Conservation (phyloP, 2,888 invertebrate species). For the Phania funesta region DNA sequence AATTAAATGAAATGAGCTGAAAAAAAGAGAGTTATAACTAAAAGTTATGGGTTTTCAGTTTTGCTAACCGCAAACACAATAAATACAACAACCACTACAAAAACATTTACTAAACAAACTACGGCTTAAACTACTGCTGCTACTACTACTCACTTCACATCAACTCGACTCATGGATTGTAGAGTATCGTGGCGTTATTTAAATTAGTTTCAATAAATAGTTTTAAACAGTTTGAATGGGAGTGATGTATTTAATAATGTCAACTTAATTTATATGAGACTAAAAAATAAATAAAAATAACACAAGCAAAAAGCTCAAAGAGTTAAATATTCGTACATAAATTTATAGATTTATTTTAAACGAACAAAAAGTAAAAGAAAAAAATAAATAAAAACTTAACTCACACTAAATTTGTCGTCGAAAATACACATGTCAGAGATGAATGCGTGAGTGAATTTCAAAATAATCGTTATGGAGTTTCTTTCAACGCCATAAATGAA, state of each 20-base stretch:
- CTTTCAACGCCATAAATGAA: slow-evolving; percentile 27
- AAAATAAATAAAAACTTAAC: slow-evolving; percentile 9
- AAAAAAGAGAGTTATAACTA: slow-evolving; percentile 48
- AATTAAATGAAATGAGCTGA: slow-evolving; percentile 46
- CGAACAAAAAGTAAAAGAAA: not conserved
- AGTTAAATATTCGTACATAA: slow-evolving; percentile 48
- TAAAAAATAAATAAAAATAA: slow-evolving; percentile 45
- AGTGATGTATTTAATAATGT: slow-evolving; percentile 67
- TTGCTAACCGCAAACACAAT: slow-evolving; percentile 27
- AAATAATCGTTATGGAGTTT: slow-evolving; percentile 22
- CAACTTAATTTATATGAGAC: slow-evolving; percentile 70
- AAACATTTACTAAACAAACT: slow-evolving; percentile 1
- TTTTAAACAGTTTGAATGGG: slow-evolving; percentile 63
- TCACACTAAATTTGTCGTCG: slow-evolving; percentile 50
- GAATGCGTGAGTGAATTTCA: slow-evolving; percentile 56
- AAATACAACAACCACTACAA: not conserved
- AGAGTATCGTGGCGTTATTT: slow-evolving; percentile 57
- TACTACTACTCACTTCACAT: not conserved
- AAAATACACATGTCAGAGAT: slow-evolving; percentile 53
- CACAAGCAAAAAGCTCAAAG: slow-evolving; percentile 56
- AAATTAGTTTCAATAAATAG: slow-evolving; percentile 67
- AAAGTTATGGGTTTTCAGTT: slow-evolving; percentile 60
- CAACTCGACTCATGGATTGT: not conserved
- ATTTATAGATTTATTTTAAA: slow-evolving; percentile 49
- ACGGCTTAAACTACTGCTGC: slow-evolving; percentile 13